Conservation (phyloP, 2,797 vertebrate species). For the Gallinago stenura region DNA sequence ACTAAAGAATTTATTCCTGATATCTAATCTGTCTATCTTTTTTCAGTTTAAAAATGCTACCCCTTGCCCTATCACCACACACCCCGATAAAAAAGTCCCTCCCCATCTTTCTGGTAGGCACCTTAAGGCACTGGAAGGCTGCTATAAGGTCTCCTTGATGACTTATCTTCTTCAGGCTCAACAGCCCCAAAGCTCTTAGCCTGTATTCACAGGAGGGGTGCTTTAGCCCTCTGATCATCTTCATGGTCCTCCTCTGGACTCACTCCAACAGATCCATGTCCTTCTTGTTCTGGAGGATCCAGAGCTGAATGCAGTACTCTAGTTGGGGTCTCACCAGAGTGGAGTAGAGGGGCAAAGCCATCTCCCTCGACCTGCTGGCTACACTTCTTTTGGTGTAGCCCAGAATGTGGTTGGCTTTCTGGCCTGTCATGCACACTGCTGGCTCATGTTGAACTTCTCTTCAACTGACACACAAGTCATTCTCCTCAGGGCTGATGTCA, state of each 20-base stretch:
- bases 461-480: neutral
- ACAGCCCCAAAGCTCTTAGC: neutral
- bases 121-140: neutral
- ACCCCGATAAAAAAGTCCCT: neutral
- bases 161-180: neutral
- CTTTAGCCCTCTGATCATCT: neutral
- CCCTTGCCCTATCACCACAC: neutral
- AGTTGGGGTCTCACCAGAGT: neutral
- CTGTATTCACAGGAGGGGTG: neutral
- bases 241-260: neutral
- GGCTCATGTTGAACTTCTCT: neutral
- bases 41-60: neutral
- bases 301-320: neutral
- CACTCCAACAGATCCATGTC: neutral
- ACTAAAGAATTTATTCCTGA: neutral
- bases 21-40: neutral
- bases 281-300: neutral
- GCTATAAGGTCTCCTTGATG: neutral
- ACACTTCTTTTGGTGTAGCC: neutral
- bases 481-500: neutral
- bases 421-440: neutral
- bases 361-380: neutral
- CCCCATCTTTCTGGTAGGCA: neutral
- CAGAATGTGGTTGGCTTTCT: neutral
- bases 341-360: neutral